A percentile compares a stretch with the other conserved stretches of the same genome.
phyloP scores from a whole-genome alignment of 2,113 vertebrate species.

The Phalacrocorax aristotelis region DNA sequence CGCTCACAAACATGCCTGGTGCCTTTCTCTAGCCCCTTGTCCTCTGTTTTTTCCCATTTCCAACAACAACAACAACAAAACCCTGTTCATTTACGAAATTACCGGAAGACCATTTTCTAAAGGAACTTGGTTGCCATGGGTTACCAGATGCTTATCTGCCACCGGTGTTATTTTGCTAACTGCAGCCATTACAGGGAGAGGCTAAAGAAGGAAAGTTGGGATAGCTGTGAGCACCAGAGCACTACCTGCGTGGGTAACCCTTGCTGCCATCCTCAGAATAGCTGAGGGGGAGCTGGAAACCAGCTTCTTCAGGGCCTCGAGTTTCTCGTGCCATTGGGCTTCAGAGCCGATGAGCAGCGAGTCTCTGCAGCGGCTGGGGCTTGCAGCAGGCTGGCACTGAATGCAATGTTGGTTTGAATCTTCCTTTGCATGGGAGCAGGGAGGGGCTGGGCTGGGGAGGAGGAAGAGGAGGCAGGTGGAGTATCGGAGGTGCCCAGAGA shows the following conservation, averaged over 20 bases:
- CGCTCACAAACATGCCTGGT: not conserved
- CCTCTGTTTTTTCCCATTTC: not conserved
- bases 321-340: not conserved
- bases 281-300: not conserved
- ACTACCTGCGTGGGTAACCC: not conserved
- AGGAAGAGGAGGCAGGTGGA: not conserved
- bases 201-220: not conserved
- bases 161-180: constrained; percentile 12
- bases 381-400: not conserved
- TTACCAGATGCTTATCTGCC: constrained; percentile 56
- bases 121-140: constrained; percentile 61
- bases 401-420: not conserved
- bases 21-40: not conserved
- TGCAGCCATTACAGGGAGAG: not conserved
- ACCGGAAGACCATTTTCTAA: constrained; percentile 55
- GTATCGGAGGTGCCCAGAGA: not conserved
- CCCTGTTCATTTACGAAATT: constrained; percentile 55
- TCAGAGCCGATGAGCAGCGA: not conserved
- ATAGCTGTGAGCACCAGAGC: not conserved
- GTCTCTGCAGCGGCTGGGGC: not conserved
- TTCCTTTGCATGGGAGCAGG: not conserved
- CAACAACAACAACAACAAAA: not conserved
- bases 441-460: too few relatives aligned
- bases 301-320: not conserved
- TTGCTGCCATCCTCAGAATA: too few relatives aligned